A percentile compares a stretch with the other conserved stretches of the same genome.
These are phyloP conservation scores for Ophion ellenae DNA, from an alignment of 2,888 invertebrate species.

Conservation along the genomic window DNA sequence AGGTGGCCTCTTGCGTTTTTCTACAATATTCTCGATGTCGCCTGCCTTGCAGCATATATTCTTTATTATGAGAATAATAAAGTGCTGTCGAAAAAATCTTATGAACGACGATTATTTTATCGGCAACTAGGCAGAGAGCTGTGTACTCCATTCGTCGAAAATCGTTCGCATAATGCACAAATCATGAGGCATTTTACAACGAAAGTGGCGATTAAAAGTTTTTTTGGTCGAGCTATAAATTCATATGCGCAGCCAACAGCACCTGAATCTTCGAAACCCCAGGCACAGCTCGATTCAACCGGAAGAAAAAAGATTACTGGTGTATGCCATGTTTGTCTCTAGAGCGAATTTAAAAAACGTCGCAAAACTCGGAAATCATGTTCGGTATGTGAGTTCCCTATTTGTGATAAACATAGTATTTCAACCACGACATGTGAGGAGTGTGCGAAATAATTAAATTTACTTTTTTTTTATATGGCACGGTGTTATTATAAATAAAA, in stretches of 20 bases:
- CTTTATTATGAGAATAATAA: no score
- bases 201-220: conserved; percentile 35
- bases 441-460: no score
- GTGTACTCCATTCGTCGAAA: conserved; percentile 62
- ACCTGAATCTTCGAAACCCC: no score
- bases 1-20: no score
- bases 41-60: no score
- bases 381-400: conserved; percentile 55
- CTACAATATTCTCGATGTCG: no score
- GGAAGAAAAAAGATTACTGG: no score
- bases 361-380: conserved; percentile 57
- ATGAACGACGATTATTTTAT: conserved; percentile 54
- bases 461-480: no score
- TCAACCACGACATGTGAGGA: conserved; percentile 51
- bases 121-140: conserved; percentile 67
- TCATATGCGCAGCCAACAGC: no score
- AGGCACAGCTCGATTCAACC: no score
- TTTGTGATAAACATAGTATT: conserved; percentile 53
- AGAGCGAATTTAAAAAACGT: conserved; percentile 58
- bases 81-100: conserved; percentile 50
- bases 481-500: no score
- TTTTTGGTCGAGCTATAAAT: no score
- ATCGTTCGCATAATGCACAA: conserved; percentile 61
- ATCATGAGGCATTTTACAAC: conserved; percentile 61
- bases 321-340: conserved; percentile 58